Evolutionary conservation across 2,888 invertebrate species (phyloP).

Genomic region (Eupithecia abbreviata): DNA sequence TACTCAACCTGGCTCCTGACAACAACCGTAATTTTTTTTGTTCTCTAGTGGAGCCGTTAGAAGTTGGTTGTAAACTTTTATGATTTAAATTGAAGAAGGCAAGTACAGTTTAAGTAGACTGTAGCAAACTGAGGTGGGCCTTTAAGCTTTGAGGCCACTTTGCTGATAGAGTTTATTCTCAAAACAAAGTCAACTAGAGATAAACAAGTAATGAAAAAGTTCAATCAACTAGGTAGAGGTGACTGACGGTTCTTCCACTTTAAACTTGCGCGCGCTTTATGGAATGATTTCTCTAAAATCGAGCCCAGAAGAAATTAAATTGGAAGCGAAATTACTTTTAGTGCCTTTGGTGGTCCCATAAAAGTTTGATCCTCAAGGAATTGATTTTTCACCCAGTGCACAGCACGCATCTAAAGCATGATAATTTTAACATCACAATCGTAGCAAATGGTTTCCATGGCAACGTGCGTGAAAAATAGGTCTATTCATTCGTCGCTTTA

Average conservation of each 20-base stretch:
- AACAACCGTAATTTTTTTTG: background rate
- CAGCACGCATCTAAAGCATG: too few relatives aligned
- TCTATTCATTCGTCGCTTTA: too few relatives aligned
- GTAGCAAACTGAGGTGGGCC: background rate
- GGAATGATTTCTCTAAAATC: background rate
- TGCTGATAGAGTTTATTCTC: conserved; percentile 15
- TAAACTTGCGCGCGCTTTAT: background rate
- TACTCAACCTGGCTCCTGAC: background rate
- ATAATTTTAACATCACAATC: too few relatives aligned
- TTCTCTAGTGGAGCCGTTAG: background rate
- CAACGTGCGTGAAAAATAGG: too few relatives aligned
- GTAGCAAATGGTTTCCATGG: too few relatives aligned
- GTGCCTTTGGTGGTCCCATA: background rate
- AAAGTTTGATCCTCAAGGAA: too few relatives aligned
- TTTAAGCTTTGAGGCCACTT: conserved; percentile 23
- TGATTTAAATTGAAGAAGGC: background rate
- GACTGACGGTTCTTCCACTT: background rate
- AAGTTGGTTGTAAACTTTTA: conserved; percentile 8
- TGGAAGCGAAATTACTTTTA: background rate
- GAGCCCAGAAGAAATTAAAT: background rate
- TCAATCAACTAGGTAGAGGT: background rate
- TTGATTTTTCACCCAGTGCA: too few relatives aligned
- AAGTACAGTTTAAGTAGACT: conserved; percentile 5
- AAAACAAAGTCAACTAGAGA: background rate
- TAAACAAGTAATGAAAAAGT: background rate